These are phyloP conservation scores for Perizoma flavofasciatum DNA, from an alignment of 2,888 invertebrate genomes.

Conservation along the genomic window DNA sequence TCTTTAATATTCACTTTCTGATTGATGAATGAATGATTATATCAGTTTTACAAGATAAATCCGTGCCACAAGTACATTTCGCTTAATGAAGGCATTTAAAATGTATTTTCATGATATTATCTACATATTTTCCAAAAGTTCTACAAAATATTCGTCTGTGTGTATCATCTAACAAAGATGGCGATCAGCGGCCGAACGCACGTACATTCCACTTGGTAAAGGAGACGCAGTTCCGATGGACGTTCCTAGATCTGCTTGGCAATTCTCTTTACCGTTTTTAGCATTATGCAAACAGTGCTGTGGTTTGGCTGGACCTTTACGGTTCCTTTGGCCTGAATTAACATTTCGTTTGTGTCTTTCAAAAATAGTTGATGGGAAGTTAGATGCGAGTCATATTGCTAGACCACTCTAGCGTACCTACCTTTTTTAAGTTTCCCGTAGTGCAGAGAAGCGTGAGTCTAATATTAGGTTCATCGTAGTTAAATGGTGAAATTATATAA, in stretches of 20 bases:
- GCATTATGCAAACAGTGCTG: constrained; percentile 33
- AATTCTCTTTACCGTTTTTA: constrained; percentile 49
- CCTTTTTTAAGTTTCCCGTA: too few species aligned
- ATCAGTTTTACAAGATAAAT: too few species aligned
- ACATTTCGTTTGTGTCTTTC: not conserved
- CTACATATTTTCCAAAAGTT: not conserved
- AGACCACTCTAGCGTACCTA: too few species aligned
- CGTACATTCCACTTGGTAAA: constrained; percentile 47
- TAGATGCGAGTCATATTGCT: not conserved
- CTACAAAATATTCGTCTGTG: constrained; percentile 20
- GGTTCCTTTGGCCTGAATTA: not conserved
- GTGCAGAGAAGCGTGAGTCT: too few species aligned
- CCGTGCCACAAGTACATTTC: too few species aligned
- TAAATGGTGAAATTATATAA: too few species aligned
- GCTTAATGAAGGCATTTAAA: too few species aligned
- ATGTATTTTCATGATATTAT: too few species aligned
- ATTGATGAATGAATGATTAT: too few species aligned
- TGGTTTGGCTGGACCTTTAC: constrained; percentile 13
- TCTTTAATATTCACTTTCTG: too few species aligned
- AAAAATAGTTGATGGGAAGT: constrained; percentile 4
- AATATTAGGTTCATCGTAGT: too few species aligned
- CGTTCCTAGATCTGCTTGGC: constrained; percentile 50
- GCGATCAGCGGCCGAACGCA: constrained; percentile 51
- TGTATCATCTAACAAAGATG: constrained; percentile 45
- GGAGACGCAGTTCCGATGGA: constrained; percentile 46